Evolutionary conservation across 64 coral and sea anemone genomes (phyloP).

Genomic region (Cladopsammia gracilis): DNA sequence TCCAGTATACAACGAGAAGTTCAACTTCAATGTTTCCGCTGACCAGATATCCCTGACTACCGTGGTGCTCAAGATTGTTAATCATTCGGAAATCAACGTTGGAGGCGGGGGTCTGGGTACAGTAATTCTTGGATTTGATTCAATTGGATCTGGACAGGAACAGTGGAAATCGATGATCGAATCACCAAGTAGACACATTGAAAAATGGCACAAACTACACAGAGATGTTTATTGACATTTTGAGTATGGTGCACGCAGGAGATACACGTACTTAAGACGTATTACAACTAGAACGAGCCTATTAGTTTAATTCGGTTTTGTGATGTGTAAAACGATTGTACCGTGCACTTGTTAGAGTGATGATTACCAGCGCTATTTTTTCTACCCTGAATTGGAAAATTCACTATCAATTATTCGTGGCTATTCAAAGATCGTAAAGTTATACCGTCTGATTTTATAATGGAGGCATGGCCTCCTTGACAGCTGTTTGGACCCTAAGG

Average conservation of each 20-base stretch:
- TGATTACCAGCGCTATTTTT: no score
- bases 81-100: slow-evolving; percentile 74
- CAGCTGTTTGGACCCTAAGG: no score
- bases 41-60: slow-evolving; percentile 97
- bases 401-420: no score
- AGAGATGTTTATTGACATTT: neutral
- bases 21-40: slow-evolving; percentile 94
- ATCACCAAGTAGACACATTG: slow-evolving; percentile 91
- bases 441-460: no score
- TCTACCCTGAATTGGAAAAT: no score
- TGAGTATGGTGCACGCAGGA: no score
- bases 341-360: no score
- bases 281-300: no score
- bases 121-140: slow-evolving; percentile 88
- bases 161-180: slow-evolving; percentile 97
- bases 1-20: slow-evolving; percentile 97
- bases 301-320: no score
- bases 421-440: no score
- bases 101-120: slow-evolving; percentile 73
- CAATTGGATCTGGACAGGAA: slow-evolving; percentile 88
- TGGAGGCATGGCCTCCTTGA: no score
- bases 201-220: slow-evolving; percentile 93
- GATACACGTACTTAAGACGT: neutral
- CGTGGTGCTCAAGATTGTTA: slow-evolving; percentile 88
- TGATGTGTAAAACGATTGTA: no score